Conservation (phyloP, 2,797 vertebrate species). For the Trichosurus vulpecula region DNA sequence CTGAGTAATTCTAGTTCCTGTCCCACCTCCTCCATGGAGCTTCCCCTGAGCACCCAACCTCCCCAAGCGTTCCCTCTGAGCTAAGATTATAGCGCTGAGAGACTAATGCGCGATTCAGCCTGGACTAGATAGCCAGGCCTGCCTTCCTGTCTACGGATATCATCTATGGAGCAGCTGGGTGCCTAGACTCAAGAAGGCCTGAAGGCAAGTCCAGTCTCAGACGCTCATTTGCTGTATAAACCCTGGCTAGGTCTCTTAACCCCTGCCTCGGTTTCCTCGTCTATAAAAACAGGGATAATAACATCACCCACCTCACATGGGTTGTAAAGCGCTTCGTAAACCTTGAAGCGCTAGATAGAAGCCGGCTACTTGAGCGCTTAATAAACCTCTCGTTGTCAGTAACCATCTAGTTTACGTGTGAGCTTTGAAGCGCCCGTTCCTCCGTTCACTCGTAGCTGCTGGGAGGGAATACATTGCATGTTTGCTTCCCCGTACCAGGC, state of each 20-base stretch:
- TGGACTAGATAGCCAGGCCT: too few species aligned
- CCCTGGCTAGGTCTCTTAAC: neutral
- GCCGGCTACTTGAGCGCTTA: neutral
- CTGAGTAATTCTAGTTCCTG: neutral
- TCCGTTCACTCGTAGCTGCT: neutral
- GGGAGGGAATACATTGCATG: neutral
- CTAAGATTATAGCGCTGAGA: neutral
- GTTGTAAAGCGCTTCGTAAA: neutral
- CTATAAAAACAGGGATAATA: neutral
- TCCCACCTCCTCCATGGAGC: neutral
- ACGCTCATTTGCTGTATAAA: neutral
- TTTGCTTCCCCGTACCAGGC: neutral
- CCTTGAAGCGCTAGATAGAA: neutral
- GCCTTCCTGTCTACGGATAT: neutral
- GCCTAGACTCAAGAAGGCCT: neutral
- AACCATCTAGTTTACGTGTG: neutral
- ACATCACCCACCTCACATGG: neutral
- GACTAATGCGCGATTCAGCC: neutral
- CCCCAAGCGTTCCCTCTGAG: neutral
- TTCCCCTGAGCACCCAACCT: neutral
- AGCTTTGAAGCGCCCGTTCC: neutral
- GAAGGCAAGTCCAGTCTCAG: neutral
- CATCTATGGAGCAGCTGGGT: neutral
- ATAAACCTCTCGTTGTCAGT: neutral
- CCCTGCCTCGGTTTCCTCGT: neutral